A percentile compares a stretch with the other conserved stretches of the same genome.
phyloP scores from a whole-genome alignment of 2,888 invertebrate genomes.

The Macrosoma leucophasiata region DNA sequence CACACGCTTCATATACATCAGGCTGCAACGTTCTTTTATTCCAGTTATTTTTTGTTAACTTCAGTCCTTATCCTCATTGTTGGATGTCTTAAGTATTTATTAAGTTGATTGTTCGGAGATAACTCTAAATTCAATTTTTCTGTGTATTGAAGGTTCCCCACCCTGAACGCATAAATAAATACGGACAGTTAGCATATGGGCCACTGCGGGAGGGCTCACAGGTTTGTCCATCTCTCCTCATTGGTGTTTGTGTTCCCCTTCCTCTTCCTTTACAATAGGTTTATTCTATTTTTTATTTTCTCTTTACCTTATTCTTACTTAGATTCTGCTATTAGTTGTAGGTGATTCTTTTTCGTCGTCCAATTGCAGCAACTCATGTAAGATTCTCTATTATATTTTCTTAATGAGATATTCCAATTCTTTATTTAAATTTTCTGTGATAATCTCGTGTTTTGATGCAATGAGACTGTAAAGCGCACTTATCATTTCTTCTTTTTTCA shows the following conservation, averaged over 20 bases:
- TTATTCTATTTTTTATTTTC: conserved; percentile 30
- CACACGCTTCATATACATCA: conserved; percentile 5
- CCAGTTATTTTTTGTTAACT: conserved; percentile 29
- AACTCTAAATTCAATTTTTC: conserved; percentile 65
- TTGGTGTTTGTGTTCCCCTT: conserved; percentile 71
- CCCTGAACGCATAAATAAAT: conserved; percentile 77
- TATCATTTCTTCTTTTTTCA: conserved; percentile 42
- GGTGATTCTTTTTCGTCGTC: conserved; percentile 32
- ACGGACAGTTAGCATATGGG: conserved; percentile 80
- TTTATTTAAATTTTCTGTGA: conserved; percentile 5
- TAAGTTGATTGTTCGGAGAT: conserved; percentile 34
- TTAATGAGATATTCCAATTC: conserved; percentile 4
- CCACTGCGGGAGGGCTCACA: conserved; percentile 80
- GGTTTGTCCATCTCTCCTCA: conserved; percentile 75
- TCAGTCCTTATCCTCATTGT: conserved; percentile 49
- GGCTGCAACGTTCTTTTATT: conserved; percentile 31
- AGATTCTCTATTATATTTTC: conserved; percentile 13
- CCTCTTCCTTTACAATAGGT: conserved; percentile 52
- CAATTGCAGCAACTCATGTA: conserved; percentile 49
- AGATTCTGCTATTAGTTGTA: conserved; percentile 35
- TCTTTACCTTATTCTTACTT: conserved; percentile 34
- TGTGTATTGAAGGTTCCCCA: conserved; percentile 81
- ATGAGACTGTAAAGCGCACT: conserved; percentile 45
- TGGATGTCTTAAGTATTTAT: conserved; percentile 55
- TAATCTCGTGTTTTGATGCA: conserved; percentile 44